phyloP scores from a whole-genome alignment of 1,140 invertebrate species.

The Drosophila rhopaloa region DNA sequence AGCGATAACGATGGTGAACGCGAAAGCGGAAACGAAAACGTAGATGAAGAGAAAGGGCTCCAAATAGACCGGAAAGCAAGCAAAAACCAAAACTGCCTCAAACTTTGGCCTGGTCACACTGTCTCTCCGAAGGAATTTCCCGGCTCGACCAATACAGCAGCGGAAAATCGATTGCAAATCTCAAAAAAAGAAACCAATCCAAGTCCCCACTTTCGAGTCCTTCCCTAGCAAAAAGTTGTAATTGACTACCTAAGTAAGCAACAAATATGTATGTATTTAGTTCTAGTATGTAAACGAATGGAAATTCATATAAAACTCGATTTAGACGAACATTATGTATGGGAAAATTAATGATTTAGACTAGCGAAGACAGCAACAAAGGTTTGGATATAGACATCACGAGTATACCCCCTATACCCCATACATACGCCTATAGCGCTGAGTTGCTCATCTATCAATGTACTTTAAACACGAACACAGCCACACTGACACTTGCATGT shows the following conservation, averaged over 20 bases:
- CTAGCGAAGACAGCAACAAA: constrained; percentile 55
- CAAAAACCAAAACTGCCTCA: constrained; percentile 65
- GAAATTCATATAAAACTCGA: constrained; percentile 42
- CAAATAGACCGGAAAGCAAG: constrained; percentile 88
- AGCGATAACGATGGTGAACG: constrained; percentile 46
- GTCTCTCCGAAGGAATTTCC: constrained; percentile 83
- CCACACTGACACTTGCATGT: constrained; percentile 46
- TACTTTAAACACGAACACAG: constrained; percentile 54
- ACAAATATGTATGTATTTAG: constrained; percentile 73
- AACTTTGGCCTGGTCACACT: constrained; percentile 86
- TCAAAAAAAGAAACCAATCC: constrained; percentile 7
- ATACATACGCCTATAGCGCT: constrained; percentile 53
- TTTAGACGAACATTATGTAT: constrained; percentile 55
- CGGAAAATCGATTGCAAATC: constrained; percentile 53
- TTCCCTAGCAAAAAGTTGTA: constrained; percentile 52
- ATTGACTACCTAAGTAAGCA: constrained; percentile 67
- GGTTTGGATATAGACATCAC: constrained; percentile 65
- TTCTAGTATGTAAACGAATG: constrained; percentile 66
- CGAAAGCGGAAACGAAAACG: constrained; percentile 30
- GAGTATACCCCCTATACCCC: constrained; percentile 38
- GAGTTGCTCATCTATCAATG: constrained; percentile 76
- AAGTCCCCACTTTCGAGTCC: constrained; percentile 3
- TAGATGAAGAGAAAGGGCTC: constrained; percentile 86
- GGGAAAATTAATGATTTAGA: constrained; percentile 69
- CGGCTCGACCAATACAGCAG: neutral